Evolutionary conservation across 1,140 invertebrate species (phyloP).

Genomic region (Paraescarpia echinospica): DNA sequence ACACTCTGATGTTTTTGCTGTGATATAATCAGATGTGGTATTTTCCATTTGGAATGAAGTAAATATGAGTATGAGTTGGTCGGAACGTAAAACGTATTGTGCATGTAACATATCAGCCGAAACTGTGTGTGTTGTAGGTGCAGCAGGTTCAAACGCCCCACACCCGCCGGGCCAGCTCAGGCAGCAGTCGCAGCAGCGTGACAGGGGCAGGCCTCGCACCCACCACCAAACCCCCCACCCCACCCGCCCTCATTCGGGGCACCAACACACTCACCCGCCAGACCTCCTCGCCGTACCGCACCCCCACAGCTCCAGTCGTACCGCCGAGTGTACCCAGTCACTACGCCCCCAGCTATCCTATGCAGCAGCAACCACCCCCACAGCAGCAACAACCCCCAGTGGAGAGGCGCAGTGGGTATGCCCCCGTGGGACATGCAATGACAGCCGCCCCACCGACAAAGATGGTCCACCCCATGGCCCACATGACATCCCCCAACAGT

Average conservation of each 20-base stretch:
- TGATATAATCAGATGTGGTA: too few species aligned
- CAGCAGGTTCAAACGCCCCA: conserved; percentile 21
- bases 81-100: too few species aligned
- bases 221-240: conserved; percentile 91
- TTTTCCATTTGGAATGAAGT: too few species aligned
- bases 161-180: conserved; percentile 39
- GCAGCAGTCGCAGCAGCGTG: conserved; percentile 40
- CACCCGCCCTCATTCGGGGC: conserved; percentile 68
- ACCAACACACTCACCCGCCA: conserved; percentile 60
- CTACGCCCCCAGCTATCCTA: conserved; percentile 71
- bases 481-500: background rate
- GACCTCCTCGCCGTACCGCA: conserved; percentile 69
- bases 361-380: conserved; percentile 23
- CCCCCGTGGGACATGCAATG: conserved; percentile 40
- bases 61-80: too few species aligned
- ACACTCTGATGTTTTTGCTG: too few species aligned
- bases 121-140: background rate
- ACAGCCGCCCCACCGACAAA: conserved; percentile 59
- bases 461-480: conserved; percentile 72
- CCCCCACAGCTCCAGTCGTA: conserved; percentile 84
- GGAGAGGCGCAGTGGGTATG: background rate
- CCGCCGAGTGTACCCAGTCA: conserved; percentile 87
- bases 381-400: conserved; percentile 64
- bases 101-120: too few species aligned
- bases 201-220: conserved; percentile 73